These are phyloP conservation scores for Prietella phreatophila DNA, from an alignment of 2,113 vertebrate species.

Conservation along the genomic window DNA sequence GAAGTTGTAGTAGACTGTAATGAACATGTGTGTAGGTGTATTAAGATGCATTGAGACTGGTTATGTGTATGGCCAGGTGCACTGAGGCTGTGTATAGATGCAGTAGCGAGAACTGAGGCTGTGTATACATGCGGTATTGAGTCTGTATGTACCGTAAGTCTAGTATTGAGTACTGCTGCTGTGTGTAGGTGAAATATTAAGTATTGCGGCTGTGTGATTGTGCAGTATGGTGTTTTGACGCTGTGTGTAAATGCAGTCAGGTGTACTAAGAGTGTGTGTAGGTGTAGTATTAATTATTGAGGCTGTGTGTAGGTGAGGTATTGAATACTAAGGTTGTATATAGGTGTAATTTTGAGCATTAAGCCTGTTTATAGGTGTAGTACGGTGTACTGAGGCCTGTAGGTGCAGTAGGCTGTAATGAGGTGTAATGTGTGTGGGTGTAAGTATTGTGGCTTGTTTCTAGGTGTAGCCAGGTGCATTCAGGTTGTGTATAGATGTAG, in stretches of 20 bases:
- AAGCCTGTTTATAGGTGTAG: background rate
- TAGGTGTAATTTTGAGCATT: background rate
- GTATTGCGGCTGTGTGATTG: background rate
- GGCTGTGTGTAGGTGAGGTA: background rate
- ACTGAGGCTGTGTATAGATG: background rate
- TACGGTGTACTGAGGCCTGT: background rate
- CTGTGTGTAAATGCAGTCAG: background rate
- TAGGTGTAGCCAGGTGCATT: background rate
- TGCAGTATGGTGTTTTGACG: background rate
- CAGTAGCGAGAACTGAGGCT: background rate
- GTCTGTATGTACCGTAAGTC: too few relatives aligned
- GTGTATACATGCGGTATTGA: background rate
- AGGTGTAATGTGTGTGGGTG: background rate
- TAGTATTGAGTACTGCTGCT: background rate
- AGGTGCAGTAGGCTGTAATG: background rate
- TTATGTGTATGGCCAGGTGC: background rate
- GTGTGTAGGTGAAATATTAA: background rate
- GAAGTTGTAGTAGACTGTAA: background rate
- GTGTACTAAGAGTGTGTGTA: background rate
- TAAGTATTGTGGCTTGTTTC: background rate
- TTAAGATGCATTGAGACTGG: background rate
- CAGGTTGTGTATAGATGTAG: background rate
- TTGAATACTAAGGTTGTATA: too few relatives aligned
- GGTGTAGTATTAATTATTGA: background rate
- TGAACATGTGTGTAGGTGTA: background rate